phyloP scores from a whole-genome alignment of 64 coral and sea anemone species.

The Anthopleura sola region DNA sequence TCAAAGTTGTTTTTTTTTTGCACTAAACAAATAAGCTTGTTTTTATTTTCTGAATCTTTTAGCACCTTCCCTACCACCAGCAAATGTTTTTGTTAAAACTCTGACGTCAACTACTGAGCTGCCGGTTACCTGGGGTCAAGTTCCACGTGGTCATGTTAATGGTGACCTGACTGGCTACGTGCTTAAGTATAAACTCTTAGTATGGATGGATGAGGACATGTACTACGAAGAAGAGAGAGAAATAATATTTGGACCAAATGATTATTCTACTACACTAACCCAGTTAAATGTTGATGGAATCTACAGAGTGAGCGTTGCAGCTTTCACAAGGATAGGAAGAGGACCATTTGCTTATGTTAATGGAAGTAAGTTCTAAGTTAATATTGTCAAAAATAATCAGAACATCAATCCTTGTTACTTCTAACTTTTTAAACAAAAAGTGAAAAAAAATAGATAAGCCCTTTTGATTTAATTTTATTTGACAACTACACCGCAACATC shows the following conservation, averaged over 20 bases:
- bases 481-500: no score
- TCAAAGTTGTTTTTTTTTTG: no score
- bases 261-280: not conserved
- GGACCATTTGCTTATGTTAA: slow-evolving; percentile 23
- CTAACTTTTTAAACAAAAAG: no score
- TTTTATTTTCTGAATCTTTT: not conserved
- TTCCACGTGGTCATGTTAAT: slow-evolving; percentile 34
- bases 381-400: not conserved
- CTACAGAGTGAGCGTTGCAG: slow-evolving; percentile 46
- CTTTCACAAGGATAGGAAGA: slow-evolving; percentile 39
- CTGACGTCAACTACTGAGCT: slow-evolving; percentile 15
- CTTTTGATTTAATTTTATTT: no score
- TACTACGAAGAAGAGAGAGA: not conserved
- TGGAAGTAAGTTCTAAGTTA: slow-evolving; percentile 36
- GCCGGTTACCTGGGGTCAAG: slow-evolving; percentile 37
- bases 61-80: slow-evolving; percentile 52
- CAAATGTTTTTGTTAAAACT: not conserved
- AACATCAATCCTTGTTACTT: no score
- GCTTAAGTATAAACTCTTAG: slow-evolving; percentile 37
- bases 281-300: slow-evolving; percentile 34
- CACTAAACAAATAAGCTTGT: no score
- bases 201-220: slow-evolving; percentile 8
- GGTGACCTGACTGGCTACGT: slow-evolving; percentile 53
- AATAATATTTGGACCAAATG: not conserved
- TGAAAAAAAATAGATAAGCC: no score